These are phyloP conservation scores for Ectemnius continuus DNA, from an alignment of 2,888 invertebrate genomes.

Conservation along the genomic window DNA sequence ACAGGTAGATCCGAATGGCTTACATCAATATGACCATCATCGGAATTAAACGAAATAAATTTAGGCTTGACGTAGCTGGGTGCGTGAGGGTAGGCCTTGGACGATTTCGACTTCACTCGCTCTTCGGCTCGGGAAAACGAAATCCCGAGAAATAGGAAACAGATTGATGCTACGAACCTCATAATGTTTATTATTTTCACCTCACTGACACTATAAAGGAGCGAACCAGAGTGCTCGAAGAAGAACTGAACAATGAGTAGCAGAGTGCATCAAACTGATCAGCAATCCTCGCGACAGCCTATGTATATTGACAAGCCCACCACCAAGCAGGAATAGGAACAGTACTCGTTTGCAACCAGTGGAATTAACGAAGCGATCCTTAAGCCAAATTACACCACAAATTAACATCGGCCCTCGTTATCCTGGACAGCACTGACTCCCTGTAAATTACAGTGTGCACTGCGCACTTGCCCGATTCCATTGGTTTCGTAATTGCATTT, in stretches of 20 bases:
- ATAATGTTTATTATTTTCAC: too few species aligned
- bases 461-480: neutral
- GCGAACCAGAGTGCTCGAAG: too few species aligned
- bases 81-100: slow-evolving; percentile 10
- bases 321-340: slow-evolving; percentile 48
- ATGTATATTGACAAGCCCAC: slow-evolving; percentile 46
- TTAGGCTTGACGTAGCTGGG: slow-evolving; percentile 69
- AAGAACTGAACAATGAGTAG: too few species aligned
- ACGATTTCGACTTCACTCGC: neutral
- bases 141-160: neutral
- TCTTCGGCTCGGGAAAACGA: neutral
- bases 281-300: slow-evolving; percentile 30
- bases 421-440: slow-evolving; percentile 5
- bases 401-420: slow-evolving; percentile 29
- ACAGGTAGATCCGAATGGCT: slow-evolving; percentile 48
- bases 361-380: slow-evolving; percentile 53
- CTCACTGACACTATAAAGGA: too few species aligned
- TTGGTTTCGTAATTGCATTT: slow-evolving; percentile 33
- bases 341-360: slow-evolving; percentile 33
- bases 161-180: neutral
- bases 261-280: slow-evolving; percentile 25
- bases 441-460: slow-evolving; percentile 18
- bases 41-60: slow-evolving; percentile 81
- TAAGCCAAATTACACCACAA: slow-evolving; percentile 41
- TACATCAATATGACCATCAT: slow-evolving; percentile 80